A percentile compares a stretch with the other conserved stretches of the same genome.
These are phyloP conservation scores for Chelonus insularis DNA, from an alignment of 1,140 invertebrate genomes.

Conservation along the genomic window DNA sequence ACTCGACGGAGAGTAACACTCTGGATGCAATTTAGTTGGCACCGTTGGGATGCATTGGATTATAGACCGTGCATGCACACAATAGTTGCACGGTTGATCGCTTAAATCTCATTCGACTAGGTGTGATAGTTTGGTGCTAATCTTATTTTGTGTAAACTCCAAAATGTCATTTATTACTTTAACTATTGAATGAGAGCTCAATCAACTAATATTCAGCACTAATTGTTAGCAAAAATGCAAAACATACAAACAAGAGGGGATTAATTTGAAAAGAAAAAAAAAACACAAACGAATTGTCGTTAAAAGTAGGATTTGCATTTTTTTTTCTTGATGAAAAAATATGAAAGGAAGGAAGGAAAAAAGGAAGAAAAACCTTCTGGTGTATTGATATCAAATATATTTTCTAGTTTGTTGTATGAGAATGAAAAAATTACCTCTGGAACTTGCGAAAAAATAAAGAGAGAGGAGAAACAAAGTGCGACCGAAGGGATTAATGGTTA, in stretches of 20 bases:
- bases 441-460: conserved; percentile 1
- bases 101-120: conserved; percentile 18
- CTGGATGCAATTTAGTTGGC: conserved; percentile 5
- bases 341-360: not conserved
- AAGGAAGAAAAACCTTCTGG: not conserved
- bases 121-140: conserved; percentile 13
- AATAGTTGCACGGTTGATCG: conserved; percentile 20
- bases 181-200: no score
- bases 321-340: not conserved
- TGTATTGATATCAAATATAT: conserved; percentile 11
- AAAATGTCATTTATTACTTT: not conserved
- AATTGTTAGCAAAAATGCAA: no score
- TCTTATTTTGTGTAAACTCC: not conserved
- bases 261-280: no score
- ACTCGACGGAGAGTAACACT: not conserved
- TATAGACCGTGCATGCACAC: conserved; percentile 14
- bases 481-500: conserved; percentile 23
- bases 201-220: no score
- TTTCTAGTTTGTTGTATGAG: not conserved
- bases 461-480: conserved; percentile 9
- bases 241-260: no score
- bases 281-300: no score
- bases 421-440: conserved; percentile 12
- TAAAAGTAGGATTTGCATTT: no score
- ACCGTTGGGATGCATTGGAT: conserved; percentile 11